Conservation (phyloP, 2,113 vertebrate genomes). For the Prunella himalayana region DNA sequence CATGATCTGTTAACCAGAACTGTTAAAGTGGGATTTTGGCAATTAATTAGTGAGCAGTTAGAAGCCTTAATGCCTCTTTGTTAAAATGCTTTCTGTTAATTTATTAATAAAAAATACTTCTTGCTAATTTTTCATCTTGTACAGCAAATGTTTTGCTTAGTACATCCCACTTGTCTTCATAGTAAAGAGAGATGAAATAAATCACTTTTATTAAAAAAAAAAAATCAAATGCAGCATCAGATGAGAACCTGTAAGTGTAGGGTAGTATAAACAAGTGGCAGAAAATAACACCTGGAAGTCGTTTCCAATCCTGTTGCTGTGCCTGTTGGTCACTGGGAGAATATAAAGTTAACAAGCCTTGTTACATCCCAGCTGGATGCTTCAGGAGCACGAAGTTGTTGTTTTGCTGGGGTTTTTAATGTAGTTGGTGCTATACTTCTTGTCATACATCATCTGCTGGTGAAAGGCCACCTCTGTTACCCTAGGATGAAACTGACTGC, state of each 20-base stretch:
- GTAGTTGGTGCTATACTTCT: not conserved
- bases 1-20: not conserved
- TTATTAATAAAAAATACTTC: not conserved
- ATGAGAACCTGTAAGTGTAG: not conserved
- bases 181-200: not conserved
- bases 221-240: not conserved
- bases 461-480: not conserved
- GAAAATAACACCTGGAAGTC: not conserved
- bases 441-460: not conserved
- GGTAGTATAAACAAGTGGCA: not conserved
- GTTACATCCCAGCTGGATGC: not conserved
- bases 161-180: rapidly evolving
- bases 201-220: not conserved
- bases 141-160: not conserved
- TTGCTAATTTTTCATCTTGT: not conserved
- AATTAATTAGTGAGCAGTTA: not conserved
- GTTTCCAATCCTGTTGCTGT: not conserved
- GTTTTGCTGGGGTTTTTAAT: not conserved
- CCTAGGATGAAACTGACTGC: not conserved
- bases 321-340: not conserved
- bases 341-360: not conserved
- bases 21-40: not conserved
- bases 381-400: not conserved
- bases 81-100: not conserved
- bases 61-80: not conserved